Evolutionary conservation across 1,140 invertebrate species (phyloP).

Genomic region (Neuroterus valhalla): DNA sequence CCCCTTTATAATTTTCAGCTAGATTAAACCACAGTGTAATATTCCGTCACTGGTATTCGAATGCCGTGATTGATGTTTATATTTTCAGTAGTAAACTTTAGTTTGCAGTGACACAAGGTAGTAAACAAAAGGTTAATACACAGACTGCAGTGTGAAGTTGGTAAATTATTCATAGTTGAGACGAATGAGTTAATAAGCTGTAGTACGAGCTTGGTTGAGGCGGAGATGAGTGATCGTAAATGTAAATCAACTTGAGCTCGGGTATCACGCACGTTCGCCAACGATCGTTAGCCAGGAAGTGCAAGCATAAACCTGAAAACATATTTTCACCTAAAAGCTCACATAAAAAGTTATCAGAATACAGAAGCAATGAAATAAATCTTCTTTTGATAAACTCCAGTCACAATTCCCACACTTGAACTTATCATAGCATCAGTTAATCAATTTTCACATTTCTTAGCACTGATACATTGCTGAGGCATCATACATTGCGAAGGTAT

Average conservation of each 20-base stretch:
- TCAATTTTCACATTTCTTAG: too few relatives aligned
- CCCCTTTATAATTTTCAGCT: too few relatives aligned
- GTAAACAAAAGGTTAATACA: not conserved
- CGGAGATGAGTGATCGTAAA: constrained; percentile 62
- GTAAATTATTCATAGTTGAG: constrained; percentile 48
- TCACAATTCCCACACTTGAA: not conserved
- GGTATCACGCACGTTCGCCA: constrained; percentile 33
- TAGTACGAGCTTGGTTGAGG: constrained; percentile 44
- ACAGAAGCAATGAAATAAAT: not conserved
- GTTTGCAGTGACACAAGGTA: not conserved
- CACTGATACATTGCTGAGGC: too few relatives aligned
- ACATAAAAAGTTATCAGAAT: not conserved
- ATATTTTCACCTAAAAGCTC: constrained; percentile 15
- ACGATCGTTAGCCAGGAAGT: constrained; percentile 1
- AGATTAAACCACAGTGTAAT: too few relatives aligned
- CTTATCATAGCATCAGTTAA: not conserved
- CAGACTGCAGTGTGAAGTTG: constrained; percentile 47
- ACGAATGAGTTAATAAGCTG: constrained; percentile 65
- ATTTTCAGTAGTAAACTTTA: not conserved
- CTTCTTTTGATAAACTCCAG: not conserved
- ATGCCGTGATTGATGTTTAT: not conserved
- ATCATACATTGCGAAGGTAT: too few relatives aligned
- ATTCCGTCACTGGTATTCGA: too few relatives aligned
- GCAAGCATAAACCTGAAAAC: constrained; percentile 17
- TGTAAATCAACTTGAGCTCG: constrained; percentile 57